Evolutionary conservation across 2,888 invertebrate genomes (phyloP).

Genomic region (Seira musarum): DNA sequence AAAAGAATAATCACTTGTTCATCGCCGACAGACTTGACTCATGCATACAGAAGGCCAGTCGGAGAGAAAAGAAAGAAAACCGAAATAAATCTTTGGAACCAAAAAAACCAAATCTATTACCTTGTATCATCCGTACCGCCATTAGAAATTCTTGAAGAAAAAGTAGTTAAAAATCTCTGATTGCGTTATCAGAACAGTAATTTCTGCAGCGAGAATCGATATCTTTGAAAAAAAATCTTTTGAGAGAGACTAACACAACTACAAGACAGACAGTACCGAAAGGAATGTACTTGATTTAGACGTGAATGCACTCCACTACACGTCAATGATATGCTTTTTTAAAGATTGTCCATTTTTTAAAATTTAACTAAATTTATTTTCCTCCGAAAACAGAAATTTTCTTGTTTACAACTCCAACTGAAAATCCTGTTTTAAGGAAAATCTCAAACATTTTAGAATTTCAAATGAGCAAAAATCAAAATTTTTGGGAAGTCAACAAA

Average conservation of each 20-base stretch:
- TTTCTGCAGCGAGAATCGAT: background rate
- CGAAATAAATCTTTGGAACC: background rate
- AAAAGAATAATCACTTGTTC: background rate
- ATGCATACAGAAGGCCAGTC: slow-evolving; percentile 12
- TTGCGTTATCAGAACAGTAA: slow-evolving; percentile 14
- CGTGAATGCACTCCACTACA: background rate
- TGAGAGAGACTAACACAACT: no score
- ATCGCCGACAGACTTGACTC: slow-evolving; percentile 5
- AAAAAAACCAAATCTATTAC: no score
- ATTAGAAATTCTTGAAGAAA: slow-evolving; percentile 51
- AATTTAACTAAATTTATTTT: no score
- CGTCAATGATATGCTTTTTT: background rate
- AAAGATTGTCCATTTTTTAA: no score
- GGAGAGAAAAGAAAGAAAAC: slow-evolving; percentile 27
- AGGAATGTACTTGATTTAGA: background rate
- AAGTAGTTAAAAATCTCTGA: slow-evolving; percentile 8
- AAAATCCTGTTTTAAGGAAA: slow-evolving; percentile 4
- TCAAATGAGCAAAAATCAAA: background rate
- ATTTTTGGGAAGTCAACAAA: no score
- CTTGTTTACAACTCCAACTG: background rate
- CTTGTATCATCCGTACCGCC: background rate
- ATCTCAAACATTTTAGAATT: background rate
- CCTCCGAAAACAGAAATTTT: background rate
- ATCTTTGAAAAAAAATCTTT: slow-evolving; percentile 9
- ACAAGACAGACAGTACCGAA: slow-evolving; percentile 5